Base-by-base conservation (phyloP, 1,140 invertebrate species). In the Ceratina australensis region DNA sequence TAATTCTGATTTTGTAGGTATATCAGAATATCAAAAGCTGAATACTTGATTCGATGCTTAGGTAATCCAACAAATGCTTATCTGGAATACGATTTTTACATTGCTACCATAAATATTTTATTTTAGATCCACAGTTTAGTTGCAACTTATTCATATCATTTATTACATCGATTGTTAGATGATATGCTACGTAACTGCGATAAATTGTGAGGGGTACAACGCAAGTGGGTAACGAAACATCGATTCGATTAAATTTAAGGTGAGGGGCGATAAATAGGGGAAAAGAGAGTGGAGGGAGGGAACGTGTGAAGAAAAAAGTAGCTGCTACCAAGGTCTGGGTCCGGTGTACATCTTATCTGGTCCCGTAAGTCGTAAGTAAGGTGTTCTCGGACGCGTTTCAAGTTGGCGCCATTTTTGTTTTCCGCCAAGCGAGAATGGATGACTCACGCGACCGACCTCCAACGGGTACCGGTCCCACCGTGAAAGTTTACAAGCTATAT, bases 231-330 rank as follows among this genome's bases (percentile, higher is more conserved):
- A 83, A 83, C 81, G 75, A 75, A 79, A 82, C 80, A 79, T 66
- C 75, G 75, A 49, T 73, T 82, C 69, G 81, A 83, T 83, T 82
- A 82, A 83, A 79, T 72, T 74, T 68, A 68, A 66, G 52, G 52
- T 63, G 49, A 65, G 20, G 28, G 63, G 28, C 54, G 67, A 72
- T 79, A 61, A 77, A 59, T 20, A 15, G 18, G 10, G 10, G 26
- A 20, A 67, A 52, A 67, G 15, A 50, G 12, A 18, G 18, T 15
- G 5, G 54, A 22, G 52, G 47, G 54, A 47, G 33, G 16, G 20
- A 50, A 57, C 8, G 24, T 20, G n/a, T 24, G 12, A 71, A 33
- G 28, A 24, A 2, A 22, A 60, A 69, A 18, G 66, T 13, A 56
- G 12, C 33, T 33, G 50, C 47, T 42, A 20, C 16, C 16, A 7